A percentile compares a stretch with the other conserved stretches of the same genome.
Conservation (phyloP, 2,797 vertebrate genomes). For the Pseudochirops cupreus region DNA sequence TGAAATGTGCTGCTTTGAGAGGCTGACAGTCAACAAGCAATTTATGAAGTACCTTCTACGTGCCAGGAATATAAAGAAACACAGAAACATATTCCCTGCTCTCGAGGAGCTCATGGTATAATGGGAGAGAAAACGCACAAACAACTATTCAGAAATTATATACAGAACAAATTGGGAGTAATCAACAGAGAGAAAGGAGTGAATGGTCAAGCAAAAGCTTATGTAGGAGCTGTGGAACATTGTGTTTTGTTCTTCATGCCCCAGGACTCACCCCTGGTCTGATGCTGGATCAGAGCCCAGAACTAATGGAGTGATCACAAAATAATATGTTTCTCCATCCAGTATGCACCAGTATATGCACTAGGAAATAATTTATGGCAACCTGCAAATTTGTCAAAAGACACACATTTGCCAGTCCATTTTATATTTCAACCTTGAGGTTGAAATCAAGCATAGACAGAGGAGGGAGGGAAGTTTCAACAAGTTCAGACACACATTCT, state of each 20-base stretch:
- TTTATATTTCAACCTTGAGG: not conserved
- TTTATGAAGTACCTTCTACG: not conserved
- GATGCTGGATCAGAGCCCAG: not conserved
- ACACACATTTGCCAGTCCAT: not conserved
- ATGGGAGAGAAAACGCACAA: not conserved
- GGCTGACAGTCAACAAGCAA: not conserved
- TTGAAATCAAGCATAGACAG: not conserved
- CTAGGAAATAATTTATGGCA: not conserved
- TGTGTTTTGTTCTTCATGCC: constrained; percentile 2
- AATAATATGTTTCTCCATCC: not conserved
- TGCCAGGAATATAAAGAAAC: not conserved
- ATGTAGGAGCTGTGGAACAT: not conserved
- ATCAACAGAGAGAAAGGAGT: not conserved
- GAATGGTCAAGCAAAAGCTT: not conserved
- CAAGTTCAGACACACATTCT: not conserved
- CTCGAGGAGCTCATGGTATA: not conserved
- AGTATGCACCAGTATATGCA: not conserved
- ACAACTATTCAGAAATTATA: not conserved
- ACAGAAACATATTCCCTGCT: not conserved
- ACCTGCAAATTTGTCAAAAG: not conserved
- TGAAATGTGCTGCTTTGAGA: not conserved
- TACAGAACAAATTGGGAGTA: not conserved
- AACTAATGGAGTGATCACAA: not conserved
- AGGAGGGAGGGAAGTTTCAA: not conserved
- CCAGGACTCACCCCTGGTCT: not conserved